Percentiles rank a stretch among this genome's conserved stretches.
These are phyloP conservation scores for Strigamia maritima DNA, from an alignment of 2,888 invertebrate species.

Conservation along the genomic window DNA sequence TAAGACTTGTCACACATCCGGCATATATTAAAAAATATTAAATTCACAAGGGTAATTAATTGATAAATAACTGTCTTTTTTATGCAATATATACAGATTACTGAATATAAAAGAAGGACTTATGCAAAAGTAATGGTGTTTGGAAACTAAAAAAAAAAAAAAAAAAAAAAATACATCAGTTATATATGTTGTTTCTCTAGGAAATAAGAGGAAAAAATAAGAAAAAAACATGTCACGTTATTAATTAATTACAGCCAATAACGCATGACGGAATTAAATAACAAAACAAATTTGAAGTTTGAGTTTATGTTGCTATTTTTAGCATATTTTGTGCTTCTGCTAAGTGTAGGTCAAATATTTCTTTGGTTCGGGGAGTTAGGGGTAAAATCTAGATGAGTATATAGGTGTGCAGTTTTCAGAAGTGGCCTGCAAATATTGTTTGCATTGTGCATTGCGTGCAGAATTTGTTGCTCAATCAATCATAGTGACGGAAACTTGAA, in stretches of 20 bases:
- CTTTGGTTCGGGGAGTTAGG: too few species aligned
- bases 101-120: too few species aligned
- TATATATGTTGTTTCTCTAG: not conserved
- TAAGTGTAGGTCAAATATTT: not conserved
- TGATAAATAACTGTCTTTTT: too few species aligned
- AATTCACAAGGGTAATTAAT: not conserved
- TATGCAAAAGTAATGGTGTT: not conserved
- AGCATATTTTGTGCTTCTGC: not conserved
- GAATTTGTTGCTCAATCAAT: not conserved
- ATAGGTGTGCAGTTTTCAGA: not conserved
- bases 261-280: not conserved
- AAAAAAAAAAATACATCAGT: not conserved
- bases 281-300: not conserved
- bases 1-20: not conserved
- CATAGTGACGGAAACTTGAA: not conserved
- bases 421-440: not conserved
- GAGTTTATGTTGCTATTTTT: not conserved
- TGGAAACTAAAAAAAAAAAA: too few species aligned
- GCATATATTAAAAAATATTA: not conserved
- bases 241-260: constrained; percentile 1
- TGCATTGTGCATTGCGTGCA: not conserved
- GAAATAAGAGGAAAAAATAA: not conserved
- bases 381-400: not conserved
- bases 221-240: not conserved
- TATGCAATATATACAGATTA: too few species aligned